A percentile compares a stretch with the other conserved stretches of the same genome.
Evolutionary conservation across 2,113 vertebrate species (phyloP).

Genomic region (Megaceryle maxima): DNA sequence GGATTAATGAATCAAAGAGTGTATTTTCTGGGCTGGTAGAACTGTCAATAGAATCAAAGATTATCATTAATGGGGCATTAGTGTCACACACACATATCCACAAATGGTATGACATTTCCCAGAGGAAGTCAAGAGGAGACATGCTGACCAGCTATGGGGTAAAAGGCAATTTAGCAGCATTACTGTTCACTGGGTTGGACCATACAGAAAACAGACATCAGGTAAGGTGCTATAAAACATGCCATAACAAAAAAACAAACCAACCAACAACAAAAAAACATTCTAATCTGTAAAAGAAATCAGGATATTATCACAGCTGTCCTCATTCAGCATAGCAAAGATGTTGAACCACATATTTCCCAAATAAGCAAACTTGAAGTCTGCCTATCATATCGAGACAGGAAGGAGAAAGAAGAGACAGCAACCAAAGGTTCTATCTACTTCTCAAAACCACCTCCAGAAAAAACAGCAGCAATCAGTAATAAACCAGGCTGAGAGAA

Average conservation of each 20-base stretch:
- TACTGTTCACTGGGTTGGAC: not conserved
- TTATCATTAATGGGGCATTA: not conserved
- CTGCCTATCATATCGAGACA: not conserved
- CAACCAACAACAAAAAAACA: too few relatives aligned
- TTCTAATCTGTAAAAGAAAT: not conserved
- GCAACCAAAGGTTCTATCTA: not conserved
- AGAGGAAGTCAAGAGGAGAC: not conserved
- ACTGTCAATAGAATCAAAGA: not conserved
- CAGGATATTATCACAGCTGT: not conserved
- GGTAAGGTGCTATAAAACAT: not conserved
- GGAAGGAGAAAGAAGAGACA: not conserved
- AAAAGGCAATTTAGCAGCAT: not conserved
- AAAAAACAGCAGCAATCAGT: not conserved
- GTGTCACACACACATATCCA: not conserved
- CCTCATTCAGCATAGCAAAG: not conserved
- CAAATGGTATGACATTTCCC: not conserved
- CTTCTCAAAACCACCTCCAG: not conserved
- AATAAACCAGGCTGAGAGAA: not conserved
- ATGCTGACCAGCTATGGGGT: not conserved
- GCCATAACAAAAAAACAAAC: not conserved
- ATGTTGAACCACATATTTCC: not conserved
- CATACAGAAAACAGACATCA: not conserved
- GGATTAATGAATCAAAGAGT: not conserved
- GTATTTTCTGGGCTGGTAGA: not conserved
- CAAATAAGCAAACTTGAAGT: not conserved